A percentile compares a stretch with the other conserved stretches of the same genome.
phyloP scores from a whole-genome alignment of 2,797 vertebrate species.

The Lophura swinhoii region DNA sequence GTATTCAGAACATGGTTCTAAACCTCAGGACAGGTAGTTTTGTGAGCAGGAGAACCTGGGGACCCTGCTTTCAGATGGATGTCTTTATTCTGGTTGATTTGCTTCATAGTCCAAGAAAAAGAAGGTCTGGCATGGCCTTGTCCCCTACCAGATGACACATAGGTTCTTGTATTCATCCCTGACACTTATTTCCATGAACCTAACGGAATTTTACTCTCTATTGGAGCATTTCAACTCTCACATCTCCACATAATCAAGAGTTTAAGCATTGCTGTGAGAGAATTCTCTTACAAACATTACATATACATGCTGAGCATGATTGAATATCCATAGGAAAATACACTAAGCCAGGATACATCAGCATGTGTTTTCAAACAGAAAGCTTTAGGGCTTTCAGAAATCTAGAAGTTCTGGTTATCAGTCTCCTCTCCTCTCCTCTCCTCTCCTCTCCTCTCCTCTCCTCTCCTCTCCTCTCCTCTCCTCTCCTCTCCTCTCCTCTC shows the following conservation, averaged over 20 bases:
- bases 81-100: background rate
- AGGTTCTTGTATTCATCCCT: background rate
- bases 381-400: background rate
- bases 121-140: background rate
- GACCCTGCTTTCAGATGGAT: background rate
- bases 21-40: background rate
- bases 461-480: too few species aligned
- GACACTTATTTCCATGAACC: background rate
- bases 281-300: background rate
- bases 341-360: background rate
- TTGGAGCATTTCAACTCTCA: background rate
- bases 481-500: too few species aligned
- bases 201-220: background rate
- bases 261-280: too few species aligned
- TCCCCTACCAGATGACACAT: background rate
- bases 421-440: too few species aligned
- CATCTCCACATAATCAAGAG: background rate
- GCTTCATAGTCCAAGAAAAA: background rate
- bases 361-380: background rate
- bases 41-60: background rate
- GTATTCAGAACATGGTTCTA: background rate
- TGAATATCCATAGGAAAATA: background rate
- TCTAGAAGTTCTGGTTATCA: background rate
- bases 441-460: too few species aligned
- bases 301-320: background rate